Evolutionary conservation across 1,140 invertebrate genomes (phyloP).

Genomic region (Nasonia giraulti): DNA sequence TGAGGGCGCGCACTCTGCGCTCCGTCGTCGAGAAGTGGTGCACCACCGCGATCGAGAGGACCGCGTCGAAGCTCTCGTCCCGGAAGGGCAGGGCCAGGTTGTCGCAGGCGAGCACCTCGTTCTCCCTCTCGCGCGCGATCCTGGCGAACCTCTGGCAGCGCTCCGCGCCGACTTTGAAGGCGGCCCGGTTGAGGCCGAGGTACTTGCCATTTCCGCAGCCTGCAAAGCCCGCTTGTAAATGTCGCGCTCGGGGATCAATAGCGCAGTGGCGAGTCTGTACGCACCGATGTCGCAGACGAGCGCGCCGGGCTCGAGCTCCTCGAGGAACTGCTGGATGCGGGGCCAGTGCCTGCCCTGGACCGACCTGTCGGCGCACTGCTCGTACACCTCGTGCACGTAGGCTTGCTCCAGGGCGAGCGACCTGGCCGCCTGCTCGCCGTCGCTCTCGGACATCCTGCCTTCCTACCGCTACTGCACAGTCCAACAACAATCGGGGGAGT

Average conservation of each 20-base stretch:
- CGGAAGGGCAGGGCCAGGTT: slow-evolving; percentile 92
- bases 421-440: slow-evolving; percentile 80
- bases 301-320: slow-evolving; percentile 90
- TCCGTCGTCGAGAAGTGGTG: slow-evolving; percentile 96
- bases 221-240: not conserved
- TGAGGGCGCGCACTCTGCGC: slow-evolving; percentile 88
- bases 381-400: slow-evolving; percentile 96
- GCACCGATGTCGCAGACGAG: slow-evolving; percentile 95
- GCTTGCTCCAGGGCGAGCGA: slow-evolving; percentile 92
- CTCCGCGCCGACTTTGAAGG: slow-evolving; percentile 92
- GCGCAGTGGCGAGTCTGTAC: no score
- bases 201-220: slow-evolving; percentile 96
- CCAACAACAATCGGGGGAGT: no score
- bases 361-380: slow-evolving; percentile 84
- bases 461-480: slow-evolving; percentile 62
- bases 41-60: slow-evolving; percentile 94
- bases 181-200: slow-evolving; percentile 87
- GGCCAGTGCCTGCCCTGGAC: slow-evolving; percentile 85
- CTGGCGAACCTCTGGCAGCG: slow-evolving; percentile 87
- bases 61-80: slow-evolving; percentile 95
- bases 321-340: slow-evolving; percentile 88
- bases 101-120: slow-evolving; percentile 92
- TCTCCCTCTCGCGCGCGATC: slow-evolving; percentile 84
- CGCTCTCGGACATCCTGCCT: slow-evolving; percentile 71
- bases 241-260: no score